Base-by-base conservation (phyloP, 2,888 invertebrate species). In the Thera britannica region DNA sequence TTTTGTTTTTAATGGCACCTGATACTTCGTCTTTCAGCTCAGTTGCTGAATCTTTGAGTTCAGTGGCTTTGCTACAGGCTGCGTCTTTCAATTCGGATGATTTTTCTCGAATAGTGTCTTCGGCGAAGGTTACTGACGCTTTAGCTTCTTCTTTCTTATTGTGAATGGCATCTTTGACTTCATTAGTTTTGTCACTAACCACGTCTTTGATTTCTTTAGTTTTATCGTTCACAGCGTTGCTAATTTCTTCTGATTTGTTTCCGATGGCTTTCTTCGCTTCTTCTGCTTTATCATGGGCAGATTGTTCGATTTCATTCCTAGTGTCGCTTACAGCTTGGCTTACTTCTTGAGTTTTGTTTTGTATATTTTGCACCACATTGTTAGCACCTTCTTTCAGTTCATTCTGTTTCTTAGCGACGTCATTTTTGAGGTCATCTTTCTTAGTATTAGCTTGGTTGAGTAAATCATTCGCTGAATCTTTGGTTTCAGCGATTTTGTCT, bases 381-480 rank as follows among this genome's bases (percentile, higher is more conserved):
- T 78, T 79, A 70, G 83, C 83, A 54, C 74, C 82, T 38, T 81
- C 77, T 74, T 82, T 81, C 2, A 87, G 62, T 76, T 87, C 85
- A n/a, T 83, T 79, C 66, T 86, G 81, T 73, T 87, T 88, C 58
- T 87, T 85, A 23, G 79, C 76, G 11, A 81, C 77, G 44, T 75
- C 78, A 48, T 83, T 83, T 78, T 88, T 81, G 5, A 90, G 74
- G 58, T 89, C 85, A 65, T 90, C 84, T 75, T 89, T 91, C 61
- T 88, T 87, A 23, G 83, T 82, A 0, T 86, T 78, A 5, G 84
- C 90, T 73, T 92, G 86, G 49, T 89, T 85, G 38, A 84, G 56
- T 46, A 86, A 74, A 63, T 90, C 83, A 56, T 87, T 87, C n/a
- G 87, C 88, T 2, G 86, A 83, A 65, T 90, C 88, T 69, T 93